Evolutionary conservation across 2,113 vertebrate genomes (phyloP).

Genomic region (Ceyx cyanopectus): DNA sequence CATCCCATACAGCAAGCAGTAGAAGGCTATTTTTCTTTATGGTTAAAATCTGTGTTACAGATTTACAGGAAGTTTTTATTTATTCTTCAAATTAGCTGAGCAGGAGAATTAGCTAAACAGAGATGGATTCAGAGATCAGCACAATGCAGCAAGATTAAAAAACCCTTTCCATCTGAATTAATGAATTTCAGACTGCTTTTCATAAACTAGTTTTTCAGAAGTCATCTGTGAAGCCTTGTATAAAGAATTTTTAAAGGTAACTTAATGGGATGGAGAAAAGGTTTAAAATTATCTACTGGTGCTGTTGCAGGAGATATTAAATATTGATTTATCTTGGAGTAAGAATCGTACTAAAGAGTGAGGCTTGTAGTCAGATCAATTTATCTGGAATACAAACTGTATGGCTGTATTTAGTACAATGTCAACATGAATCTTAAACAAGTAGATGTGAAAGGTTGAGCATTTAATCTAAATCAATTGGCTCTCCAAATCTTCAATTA

Average conservation of each 20-base stretch:
- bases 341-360: conserved; percentile 82
- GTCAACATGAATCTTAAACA: conserved; percentile 65
- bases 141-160: conserved; percentile 46
- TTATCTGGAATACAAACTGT: conserved; percentile 86
- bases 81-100: conserved; percentile 60
- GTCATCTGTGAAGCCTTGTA: conserved; percentile 73
- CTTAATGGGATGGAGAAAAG: conserved; percentile 91
- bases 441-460: conserved; percentile 14
- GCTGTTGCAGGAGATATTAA: conserved; percentile 88
- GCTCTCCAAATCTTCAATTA: conserved; percentile 39
- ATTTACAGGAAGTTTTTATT: conserved; percentile 54
- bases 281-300: conserved; percentile 86
- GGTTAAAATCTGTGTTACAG: background rate
- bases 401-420: conserved; percentile 60
- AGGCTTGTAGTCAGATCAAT: conserved; percentile 85
- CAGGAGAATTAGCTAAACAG: conserved; percentile 52
- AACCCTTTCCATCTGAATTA: conserved; percentile 44
- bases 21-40: background rate
- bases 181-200: conserved; percentile 62
- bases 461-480: conserved; percentile 25
- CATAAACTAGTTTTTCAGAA: conserved; percentile 57
- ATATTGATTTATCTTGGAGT: conserved; percentile 90
- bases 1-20: background rate
- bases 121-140: conserved; percentile 53
- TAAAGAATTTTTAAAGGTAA: conserved; percentile 87